Percentiles rank a stretch among this genome's conserved stretches.
Conservation (phyloP, 2,888 invertebrate species). For the Timema cristinae region DNA sequence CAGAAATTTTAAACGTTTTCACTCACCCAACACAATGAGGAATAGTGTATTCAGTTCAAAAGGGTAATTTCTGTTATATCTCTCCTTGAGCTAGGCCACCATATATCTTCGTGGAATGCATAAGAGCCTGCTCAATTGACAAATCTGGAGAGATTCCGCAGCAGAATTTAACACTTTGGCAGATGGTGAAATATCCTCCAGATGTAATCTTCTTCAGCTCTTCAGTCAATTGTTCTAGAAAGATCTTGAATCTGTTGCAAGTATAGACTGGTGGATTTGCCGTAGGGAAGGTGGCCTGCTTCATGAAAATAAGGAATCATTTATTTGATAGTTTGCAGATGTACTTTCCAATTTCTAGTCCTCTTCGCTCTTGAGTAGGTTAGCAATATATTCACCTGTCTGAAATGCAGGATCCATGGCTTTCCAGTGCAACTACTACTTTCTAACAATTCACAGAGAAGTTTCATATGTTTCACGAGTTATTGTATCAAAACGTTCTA, state of each 20-base stretch:
- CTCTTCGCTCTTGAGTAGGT: neutral
- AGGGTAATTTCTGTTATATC: neutral
- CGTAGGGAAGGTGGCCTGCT: constrained; percentile 3
- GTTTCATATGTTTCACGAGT: neutral
- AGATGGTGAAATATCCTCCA: neutral
- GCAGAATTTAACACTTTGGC: neutral
- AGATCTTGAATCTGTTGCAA: neutral
- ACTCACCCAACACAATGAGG: neutral
- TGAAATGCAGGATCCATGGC: neutral
- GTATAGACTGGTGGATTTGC: neutral
- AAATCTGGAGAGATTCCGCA: neutral
- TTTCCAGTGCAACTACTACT: neutral
- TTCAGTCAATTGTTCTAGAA: neutral
- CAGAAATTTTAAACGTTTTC: neutral
- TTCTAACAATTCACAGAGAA: neutral
- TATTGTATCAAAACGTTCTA: neutral
- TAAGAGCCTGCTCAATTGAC: neutral
- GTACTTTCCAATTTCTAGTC: neutral
- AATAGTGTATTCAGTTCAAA: neutral
- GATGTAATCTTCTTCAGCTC: neutral
- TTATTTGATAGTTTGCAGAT: neutral
- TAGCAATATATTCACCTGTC: neutral
- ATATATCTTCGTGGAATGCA: neutral
- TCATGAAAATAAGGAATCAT: neutral
- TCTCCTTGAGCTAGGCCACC: neutral